A percentile compares a stretch with the other conserved stretches of the same genome.
These are phyloP conservation scores for Tipula unca DNA, from an alignment of 2,888 invertebrate species.

Conservation along the genomic window DNA sequence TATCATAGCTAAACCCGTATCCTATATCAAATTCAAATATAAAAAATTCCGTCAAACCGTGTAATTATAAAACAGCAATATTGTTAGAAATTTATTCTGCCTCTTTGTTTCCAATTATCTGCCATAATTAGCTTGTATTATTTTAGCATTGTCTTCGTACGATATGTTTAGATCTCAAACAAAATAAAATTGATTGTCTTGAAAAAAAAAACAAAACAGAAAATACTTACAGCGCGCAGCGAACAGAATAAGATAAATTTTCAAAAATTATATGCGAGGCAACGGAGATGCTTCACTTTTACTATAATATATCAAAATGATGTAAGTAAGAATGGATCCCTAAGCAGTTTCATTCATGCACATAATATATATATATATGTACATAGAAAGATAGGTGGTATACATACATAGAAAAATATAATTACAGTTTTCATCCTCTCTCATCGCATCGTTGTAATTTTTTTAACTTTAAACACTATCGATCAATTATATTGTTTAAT, in stretches of 20 bases:
- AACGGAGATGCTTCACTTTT: background rate
- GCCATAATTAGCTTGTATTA: background rate
- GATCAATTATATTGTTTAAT: slow-evolving; percentile 2
- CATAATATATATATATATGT: background rate
- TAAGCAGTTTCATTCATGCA: background rate
- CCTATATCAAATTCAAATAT: background rate
- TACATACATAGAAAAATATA: background rate
- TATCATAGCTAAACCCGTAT: background rate
- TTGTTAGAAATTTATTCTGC: background rate
- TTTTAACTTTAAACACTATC: background rate
- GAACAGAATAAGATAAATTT: background rate
- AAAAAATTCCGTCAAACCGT: background rate
- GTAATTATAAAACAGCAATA: background rate
- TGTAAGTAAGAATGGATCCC: background rate
- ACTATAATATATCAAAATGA: background rate
- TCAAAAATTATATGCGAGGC: background rate
- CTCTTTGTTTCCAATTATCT: background rate
- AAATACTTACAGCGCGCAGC: background rate
- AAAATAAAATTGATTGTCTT: background rate
- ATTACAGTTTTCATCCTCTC: background rate
- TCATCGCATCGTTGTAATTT: background rate
- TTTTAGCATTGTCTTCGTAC: background rate
- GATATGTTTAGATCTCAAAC: background rate
- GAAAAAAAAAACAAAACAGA: too few relatives aligned
- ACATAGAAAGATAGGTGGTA: background rate